Evolutionary conservation across 2,888 invertebrate genomes (phyloP).

Genomic region (Neocrepidodera transversa): DNA sequence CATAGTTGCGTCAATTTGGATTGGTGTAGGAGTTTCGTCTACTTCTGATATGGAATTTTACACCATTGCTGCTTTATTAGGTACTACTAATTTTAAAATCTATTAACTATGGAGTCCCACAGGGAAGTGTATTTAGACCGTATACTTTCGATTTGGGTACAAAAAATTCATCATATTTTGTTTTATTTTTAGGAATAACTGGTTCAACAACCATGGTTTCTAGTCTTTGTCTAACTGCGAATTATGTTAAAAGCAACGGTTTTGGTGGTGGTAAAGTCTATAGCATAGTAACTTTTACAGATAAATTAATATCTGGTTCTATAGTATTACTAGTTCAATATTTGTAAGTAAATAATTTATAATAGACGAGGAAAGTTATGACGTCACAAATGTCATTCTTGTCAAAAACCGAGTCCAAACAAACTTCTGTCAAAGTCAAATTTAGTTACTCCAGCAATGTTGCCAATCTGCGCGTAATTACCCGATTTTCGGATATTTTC

Average conservation of each 20-base stretch:
- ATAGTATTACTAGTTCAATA: conserved; percentile 87
- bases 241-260: conserved; percentile 85
- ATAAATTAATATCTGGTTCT: conserved; percentile 89
- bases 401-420: no score
- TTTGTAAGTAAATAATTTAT: conserved; percentile 66
- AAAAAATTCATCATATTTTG: no score
- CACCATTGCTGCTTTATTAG: conserved; percentile 62
- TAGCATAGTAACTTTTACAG: conserved; percentile 91
- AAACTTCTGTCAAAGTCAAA: no score
- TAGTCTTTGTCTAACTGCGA: conserved; percentile 87
- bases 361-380: no score
- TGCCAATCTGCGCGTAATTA: no score
- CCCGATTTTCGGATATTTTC: no score
- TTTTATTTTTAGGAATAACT: conserved; percentile 67
- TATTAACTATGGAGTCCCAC: no score
- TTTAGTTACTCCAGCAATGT: no score
- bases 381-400: no score
- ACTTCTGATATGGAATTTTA: conserved; percentile 48
- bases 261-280: conserved; percentile 91
- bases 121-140: neutral
- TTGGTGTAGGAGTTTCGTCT: conserved; percentile 43
- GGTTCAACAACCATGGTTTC: conserved; percentile 88
- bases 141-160: no score
- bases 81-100: conserved; percentile 47
- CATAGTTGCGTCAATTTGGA: conserved; percentile 42